Evolutionary conservation across 2,113 vertebrate species (phyloP), one percentile per base, ranked within the genome.

Genomic region (Siphamia tubifer): DNA sequence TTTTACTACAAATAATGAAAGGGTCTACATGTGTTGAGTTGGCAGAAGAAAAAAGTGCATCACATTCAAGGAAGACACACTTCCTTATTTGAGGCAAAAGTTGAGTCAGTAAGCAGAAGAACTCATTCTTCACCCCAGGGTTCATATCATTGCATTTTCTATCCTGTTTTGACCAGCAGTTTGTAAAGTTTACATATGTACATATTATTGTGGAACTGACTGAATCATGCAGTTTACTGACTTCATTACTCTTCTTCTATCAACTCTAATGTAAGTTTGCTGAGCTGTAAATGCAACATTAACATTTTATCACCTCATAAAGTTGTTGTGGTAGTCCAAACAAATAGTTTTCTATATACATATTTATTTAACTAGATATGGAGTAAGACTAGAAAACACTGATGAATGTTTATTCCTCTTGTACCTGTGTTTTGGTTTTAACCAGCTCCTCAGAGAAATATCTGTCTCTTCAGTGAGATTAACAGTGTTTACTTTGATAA

Each of bases 11-110:
- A n/a, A n/a, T n/a, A n/a, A n/a, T n/a, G n/a, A n/a, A n/a, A n/a
- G 25, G 17, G 47, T 66, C 72, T 49, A 79, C 53, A 66, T 62
- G 63, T 72, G 32, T 30, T n/a, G 6, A 8, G 28, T 5, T 24
- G 34, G 34, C 61, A 23, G 56, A n/a, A n/a, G n/a, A n/a, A n/a
- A n/a, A n/a, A n/a, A n/a, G n/a, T n/a, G n/a, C n/a, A n/a, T n/a
- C n/a, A n/a, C n/a, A n/a, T n/a, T n/a, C n/a, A n/a, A n/a, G n/a
- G n/a, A n/a, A 35, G 0, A 32, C 15, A 10, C 17, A 28, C 7
- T 31, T 34, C 8, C 40, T 11, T 5, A 24, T 21, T n/a, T n/a
- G n/a, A 25, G 44, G 56, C 47, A 24, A 20, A 31, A 51, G 17
- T 15, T 3, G 24, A 16, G n/a, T n/a, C n/a, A n/a, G n/a, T n/a